Percentiles rank a stretch among this genome's conserved stretches.
These are phyloP conservation scores for Zeugodacus cucurbitae DNA, from an alignment of 1,140 invertebrate species.

Conservation along the genomic window DNA sequence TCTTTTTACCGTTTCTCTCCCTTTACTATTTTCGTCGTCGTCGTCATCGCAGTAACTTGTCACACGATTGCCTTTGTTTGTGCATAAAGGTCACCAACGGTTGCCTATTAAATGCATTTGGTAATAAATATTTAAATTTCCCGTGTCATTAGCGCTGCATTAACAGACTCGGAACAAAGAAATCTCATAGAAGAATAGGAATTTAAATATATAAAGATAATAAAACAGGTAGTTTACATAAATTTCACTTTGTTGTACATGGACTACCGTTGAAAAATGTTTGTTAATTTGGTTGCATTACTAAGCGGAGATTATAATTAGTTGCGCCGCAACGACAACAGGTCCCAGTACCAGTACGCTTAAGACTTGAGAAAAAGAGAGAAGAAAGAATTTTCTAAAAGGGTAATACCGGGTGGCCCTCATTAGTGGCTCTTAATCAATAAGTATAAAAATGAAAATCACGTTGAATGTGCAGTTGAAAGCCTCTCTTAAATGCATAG, in stretches of 20 bases:
- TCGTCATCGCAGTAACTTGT: background rate
- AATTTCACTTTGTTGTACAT: background rate
- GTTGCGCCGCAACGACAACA: background rate
- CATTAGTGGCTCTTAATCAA: constrained; percentile 4
- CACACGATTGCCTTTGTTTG: background rate
- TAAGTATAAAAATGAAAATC: background rate
- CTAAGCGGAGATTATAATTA: constrained; percentile 34
- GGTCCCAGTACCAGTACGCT: background rate
- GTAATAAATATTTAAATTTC: constrained; percentile 26
- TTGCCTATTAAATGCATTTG: background rate
- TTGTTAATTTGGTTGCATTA: constrained; percentile 1
- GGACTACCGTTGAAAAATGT: constrained; percentile 12
- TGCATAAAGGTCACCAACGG: background rate
- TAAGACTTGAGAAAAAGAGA: background rate
- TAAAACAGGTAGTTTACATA: constrained; percentile 19
- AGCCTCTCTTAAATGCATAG: background rate
- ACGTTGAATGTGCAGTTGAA: background rate
- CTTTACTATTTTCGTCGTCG: background rate
- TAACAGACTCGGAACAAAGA: background rate
- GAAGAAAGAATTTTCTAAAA: background rate
- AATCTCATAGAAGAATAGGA: too few species aligned
- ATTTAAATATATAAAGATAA: background rate
- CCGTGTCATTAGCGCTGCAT: background rate
- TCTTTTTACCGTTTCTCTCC: background rate
- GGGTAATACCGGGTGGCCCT: background rate